Conservation (phyloP, 2,797 vertebrate genomes). For the Australoheros facetus region DNA sequence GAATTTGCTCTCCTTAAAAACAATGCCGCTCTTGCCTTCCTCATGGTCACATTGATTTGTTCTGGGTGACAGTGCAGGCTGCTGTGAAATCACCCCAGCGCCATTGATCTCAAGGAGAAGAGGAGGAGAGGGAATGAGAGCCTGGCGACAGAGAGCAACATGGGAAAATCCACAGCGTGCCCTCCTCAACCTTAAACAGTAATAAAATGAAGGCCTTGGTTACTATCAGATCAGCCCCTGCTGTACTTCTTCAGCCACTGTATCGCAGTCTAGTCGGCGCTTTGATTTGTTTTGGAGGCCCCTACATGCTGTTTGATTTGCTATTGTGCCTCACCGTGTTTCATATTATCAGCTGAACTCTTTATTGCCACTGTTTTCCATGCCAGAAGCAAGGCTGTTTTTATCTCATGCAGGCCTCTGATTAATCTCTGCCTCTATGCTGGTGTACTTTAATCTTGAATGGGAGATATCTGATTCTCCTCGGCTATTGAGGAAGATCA, state of each 20-base stretch:
- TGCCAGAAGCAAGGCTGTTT: slow-evolving; percentile 76
- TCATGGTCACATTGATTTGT: slow-evolving; percentile 84
- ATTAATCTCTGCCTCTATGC: slow-evolving; percentile 79
- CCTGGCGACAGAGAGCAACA: slow-evolving; percentile 76
- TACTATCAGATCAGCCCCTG: slow-evolving; percentile 69
- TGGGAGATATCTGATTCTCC: slow-evolving; percentile 80
- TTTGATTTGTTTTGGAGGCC: slow-evolving; percentile 76
- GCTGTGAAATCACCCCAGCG: slow-evolving; percentile 77
- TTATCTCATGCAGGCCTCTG: slow-evolving; percentile 77
- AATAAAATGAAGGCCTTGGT: slow-evolving; percentile 72
- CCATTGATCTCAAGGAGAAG: slow-evolving; percentile 81
- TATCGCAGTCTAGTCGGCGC: slow-evolving; percentile 45
- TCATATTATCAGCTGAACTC: slow-evolving; percentile 80
- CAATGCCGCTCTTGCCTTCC: slow-evolving; percentile 79
- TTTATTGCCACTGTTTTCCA: slow-evolving; percentile 81
- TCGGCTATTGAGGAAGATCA: slow-evolving; percentile 82
- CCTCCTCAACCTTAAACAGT: slow-evolving; percentile 69
- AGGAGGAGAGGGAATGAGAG: slow-evolving; percentile 68
- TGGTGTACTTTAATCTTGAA: slow-evolving; percentile 81
- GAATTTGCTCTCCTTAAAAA: slow-evolving; percentile 82
- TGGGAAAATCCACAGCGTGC: slow-evolving; percentile 71
- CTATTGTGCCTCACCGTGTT: slow-evolving; percentile 76
- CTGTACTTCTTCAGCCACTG: slow-evolving; percentile 63
- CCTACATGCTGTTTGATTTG: slow-evolving; percentile 71
- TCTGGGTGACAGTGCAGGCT: slow-evolving; percentile 79